Percentiles rank a stretch among this genome's conserved stretches.
These are phyloP conservation scores for Leptinotarsa haldemani DNA, from an alignment of 2,888 invertebrate genomes.

Conservation along the genomic window DNA sequence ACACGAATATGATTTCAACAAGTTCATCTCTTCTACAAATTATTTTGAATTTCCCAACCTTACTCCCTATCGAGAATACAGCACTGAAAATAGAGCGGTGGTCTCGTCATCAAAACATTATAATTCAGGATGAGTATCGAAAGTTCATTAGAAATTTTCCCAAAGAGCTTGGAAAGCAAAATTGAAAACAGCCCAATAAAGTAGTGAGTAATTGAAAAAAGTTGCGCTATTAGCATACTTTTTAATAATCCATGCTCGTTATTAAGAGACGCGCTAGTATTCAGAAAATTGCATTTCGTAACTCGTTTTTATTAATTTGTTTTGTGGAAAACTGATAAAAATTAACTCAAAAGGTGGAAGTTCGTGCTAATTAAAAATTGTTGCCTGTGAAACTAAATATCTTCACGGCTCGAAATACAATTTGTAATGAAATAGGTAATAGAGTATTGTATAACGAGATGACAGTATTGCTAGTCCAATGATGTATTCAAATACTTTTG, in stretches of 20 bases:
- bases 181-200: slow-evolving; percentile 36
- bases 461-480: neutral
- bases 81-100: neutral
- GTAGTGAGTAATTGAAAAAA: slow-evolving; percentile 40
- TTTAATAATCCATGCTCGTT: slow-evolving; percentile 46
- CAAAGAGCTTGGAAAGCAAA: slow-evolving; percentile 22
- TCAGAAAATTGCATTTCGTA: slow-evolving; percentile 46
- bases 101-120: slow-evolving; percentile 3
- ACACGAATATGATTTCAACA: too few species aligned
- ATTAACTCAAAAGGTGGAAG: slow-evolving; percentile 44
- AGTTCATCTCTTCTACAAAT: too few species aligned
- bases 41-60: neutral
- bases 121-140: slow-evolving; percentile 4
- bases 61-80: neutral
- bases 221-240: slow-evolving; percentile 48
- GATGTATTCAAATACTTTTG: too few species aligned
- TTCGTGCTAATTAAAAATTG: slow-evolving; percentile 46
- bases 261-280: slow-evolving; percentile 42
- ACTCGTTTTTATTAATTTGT: slow-evolving; percentile 48
- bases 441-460: neutral
- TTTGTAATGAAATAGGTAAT: neutral
- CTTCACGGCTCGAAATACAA: neutral
- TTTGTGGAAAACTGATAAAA: slow-evolving; percentile 48
- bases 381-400: slow-evolving; percentile 38
- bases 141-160: slow-evolving; percentile 18